Percentiles rank a stretch among this genome's conserved stretches.
phyloP scores from a whole-genome alignment of 1,140 invertebrate genomes.

The Scaptomyza hsui region DNA sequence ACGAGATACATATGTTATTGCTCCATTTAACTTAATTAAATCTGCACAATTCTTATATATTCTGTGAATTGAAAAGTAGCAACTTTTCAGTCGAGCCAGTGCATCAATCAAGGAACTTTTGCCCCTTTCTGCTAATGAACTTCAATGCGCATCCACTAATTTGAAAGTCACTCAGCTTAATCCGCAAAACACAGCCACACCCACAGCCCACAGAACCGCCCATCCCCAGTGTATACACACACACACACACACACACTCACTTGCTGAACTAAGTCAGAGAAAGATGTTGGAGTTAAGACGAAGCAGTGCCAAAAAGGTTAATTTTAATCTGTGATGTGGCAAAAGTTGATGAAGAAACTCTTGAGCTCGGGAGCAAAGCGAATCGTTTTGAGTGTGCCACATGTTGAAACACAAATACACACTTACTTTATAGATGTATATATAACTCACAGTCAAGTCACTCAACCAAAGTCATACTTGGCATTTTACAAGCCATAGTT shows the following conservation, averaged over 20 bases:
- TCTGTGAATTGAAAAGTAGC: conserved; percentile 8
- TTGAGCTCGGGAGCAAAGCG: conserved; percentile 43
- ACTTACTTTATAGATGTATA: neutral
- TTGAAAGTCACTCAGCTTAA: conserved; percentile 80
- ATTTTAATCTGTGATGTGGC: conserved; percentile 81
- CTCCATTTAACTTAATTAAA: conserved; percentile 30
- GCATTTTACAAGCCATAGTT: conserved; percentile 69
- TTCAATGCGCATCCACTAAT: conserved; percentile 71
- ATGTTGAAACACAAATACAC: conserved; percentile 61
- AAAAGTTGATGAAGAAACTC: conserved; percentile 79
- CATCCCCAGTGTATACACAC: conserved; percentile 3
- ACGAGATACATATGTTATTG: too few species aligned
- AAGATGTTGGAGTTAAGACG: conserved; percentile 18
- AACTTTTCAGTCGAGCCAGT: conserved; percentile 49
- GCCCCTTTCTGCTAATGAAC: conserved; percentile 69
- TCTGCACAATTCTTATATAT: neutral
- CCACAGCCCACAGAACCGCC: neutral
- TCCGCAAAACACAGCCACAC: conserved; percentile 59
- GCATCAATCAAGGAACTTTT: conserved; percentile 76
- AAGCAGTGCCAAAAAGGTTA: conserved; percentile 74
- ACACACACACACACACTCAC: conserved; percentile 9
- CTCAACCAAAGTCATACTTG: conserved; percentile 17
- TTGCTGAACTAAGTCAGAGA: conserved; percentile 37
- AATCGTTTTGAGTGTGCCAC: conserved; percentile 51
- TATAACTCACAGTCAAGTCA: conserved; percentile 2